Evolutionary conservation across 2,888 invertebrate species (phyloP), one percentile per base, ranked within the genome.

Genomic region (Zygaena filipendulae): DNA sequence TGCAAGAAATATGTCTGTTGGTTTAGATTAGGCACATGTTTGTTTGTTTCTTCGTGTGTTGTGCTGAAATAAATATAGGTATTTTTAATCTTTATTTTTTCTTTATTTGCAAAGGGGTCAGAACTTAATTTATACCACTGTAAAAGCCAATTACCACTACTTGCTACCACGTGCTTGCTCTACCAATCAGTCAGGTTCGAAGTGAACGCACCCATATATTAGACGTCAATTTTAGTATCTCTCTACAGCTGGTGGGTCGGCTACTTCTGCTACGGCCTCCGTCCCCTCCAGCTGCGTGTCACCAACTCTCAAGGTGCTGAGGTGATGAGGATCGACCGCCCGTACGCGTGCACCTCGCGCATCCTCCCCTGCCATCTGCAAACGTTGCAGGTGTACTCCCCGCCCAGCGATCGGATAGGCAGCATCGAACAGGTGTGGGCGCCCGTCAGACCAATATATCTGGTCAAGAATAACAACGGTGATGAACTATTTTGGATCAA

Each of bases 311-410:
- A 42, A 0, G 72, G 71, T 0, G 36, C 30, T 0, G 72, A 75
- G 42, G 86, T 95, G 21, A 90, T 97, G 58, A 88, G 90, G 58
- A 80, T 97, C 49, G 71, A 86, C 47, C 82, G 95, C 11, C 91
- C 92, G 0, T 81, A 90, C 35, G 86, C 90, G 14, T 94, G 91
- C 66, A 85, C 87, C 24, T 81, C 86, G 13, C 91, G 95, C 45
- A 85, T 87, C 34, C 88, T 90, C 44, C 94, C 93, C 3, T 95
- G 95, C 60, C 92, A 91, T 53, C 68, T 82, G 32, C 81, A 93
- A 83, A 70, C 70, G 25, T 71, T 92, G 64, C 86, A 90, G 47
- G 87, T 94, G 0, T 87, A 82, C 29, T 72, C 89, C 0, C 89
- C 90, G 0, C 87, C 87, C 0, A 88, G 85, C 1, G 79, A 70